Evolutionary conservation across 2,113 vertebrate species (phyloP).

Genomic region (Gavia stellata): DNA sequence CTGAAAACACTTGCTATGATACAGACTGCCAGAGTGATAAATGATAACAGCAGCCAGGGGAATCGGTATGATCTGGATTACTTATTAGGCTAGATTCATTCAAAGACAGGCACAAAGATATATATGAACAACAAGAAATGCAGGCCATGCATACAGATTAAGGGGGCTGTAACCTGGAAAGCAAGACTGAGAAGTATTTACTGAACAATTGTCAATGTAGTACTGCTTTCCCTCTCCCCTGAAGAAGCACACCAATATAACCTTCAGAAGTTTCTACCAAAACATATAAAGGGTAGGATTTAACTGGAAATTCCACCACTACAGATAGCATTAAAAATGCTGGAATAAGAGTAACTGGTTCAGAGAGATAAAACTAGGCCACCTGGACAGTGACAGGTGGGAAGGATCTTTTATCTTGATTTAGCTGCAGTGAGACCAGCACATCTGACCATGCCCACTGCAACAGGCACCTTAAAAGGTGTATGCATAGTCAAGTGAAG

Average conservation of each 20-base stretch:
- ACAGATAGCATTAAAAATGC: not conserved
- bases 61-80: slow-evolving; percentile 9
- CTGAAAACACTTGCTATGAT: slow-evolving; percentile 8
- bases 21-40: slow-evolving; percentile 21
- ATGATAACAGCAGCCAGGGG: not conserved
- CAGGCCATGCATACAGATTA: not conserved
- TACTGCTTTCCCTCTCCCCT: not conserved
- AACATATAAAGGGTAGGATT: not conserved
- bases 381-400: not conserved
- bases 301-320: not conserved
- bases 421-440: not conserved
- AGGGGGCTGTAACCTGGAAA: not conserved
- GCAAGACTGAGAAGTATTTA: not conserved
- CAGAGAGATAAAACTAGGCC: not conserved
- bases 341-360: not conserved
- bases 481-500: rapidly evolving
- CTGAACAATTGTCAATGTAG: not conserved
- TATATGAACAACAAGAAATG: not conserved
- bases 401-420: not conserved
- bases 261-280: not conserved
- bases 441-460: not conserved
- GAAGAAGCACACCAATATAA: not conserved
- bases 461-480: not conserved
- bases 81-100: not conserved
- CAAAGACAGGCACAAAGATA: slow-evolving; percentile 10